Evolutionary conservation across 2,888 invertebrate genomes (phyloP).

Genomic region (Pachydiplax longipennis): DNA sequence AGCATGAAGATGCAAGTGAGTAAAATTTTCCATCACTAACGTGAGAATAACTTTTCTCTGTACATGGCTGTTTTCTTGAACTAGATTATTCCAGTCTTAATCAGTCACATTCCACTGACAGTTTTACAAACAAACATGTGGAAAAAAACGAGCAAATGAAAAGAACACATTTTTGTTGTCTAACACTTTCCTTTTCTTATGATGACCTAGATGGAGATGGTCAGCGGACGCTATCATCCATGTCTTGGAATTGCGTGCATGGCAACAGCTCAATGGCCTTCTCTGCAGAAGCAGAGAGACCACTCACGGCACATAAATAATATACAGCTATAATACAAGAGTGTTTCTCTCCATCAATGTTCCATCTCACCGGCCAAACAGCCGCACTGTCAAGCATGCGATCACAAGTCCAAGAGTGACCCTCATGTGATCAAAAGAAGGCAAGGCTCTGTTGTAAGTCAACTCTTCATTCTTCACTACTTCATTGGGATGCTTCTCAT

Average conservation of each 20-base stretch:
- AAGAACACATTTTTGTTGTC: conserved; percentile 39
- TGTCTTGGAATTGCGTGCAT: conserved; percentile 4
- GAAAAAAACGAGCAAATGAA: conserved; percentile 47
- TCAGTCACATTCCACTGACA: conserved; percentile 48
- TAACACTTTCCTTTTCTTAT: conserved; percentile 7
- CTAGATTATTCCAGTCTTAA: conserved; percentile 49
- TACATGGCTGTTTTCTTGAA: conserved; percentile 47
- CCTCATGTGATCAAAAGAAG: not conserved
- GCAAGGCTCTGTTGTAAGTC: conserved; percentile 69
- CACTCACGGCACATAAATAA: conserved; percentile 51
- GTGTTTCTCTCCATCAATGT: conserved; percentile 38
- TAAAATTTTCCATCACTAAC: conserved; percentile 44
- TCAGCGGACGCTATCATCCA: conserved; percentile 18
- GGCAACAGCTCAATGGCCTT: conserved; percentile 28
- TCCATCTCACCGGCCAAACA: conserved; percentile 51
- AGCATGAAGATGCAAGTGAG: conserved; percentile 24
- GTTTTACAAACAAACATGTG: conserved; percentile 49
- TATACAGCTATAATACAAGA: conserved; percentile 51
- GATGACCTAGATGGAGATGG: conserved; percentile 23
- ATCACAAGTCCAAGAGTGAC: conserved; percentile 21
- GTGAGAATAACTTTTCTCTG: conserved; percentile 46
- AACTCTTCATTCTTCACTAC: conserved; percentile 93
- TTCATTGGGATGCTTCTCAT: conserved; percentile 89
- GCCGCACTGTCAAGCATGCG: conserved; percentile 46
- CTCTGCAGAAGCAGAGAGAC: conserved; percentile 47